Percentiles rank a stretch among this genome's conserved stretches.
phyloP scores from a whole-genome alignment of 92 coral and sea anemone species.

The Zoanthus sociatus region DNA sequence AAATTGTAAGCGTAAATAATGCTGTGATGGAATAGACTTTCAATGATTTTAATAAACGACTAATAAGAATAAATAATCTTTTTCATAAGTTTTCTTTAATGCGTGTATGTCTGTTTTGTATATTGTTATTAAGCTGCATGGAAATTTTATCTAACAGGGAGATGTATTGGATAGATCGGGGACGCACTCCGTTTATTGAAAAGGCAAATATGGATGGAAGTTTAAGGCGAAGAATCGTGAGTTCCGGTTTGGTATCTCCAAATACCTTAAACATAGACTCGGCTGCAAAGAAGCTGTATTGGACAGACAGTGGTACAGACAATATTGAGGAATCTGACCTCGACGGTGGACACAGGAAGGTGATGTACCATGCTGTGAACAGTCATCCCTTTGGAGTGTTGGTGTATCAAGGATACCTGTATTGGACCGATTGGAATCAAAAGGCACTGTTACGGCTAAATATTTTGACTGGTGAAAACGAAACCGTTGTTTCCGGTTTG shows the following conservation, averaged over 20 bases:
- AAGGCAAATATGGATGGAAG: conserved; percentile 56
- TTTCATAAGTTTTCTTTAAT: no score
- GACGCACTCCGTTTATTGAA: conserved; percentile 51
- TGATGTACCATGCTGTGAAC: background rate
- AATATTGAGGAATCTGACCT: conserved; percentile 34
- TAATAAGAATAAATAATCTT: no score
- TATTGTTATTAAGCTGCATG: no score
- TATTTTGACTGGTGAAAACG: background rate
- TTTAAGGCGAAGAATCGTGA: conserved; percentile 27
- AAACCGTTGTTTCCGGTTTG: conserved; percentile 19
- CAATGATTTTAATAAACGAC: no score
- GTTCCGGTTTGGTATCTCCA: conserved; percentile 16
- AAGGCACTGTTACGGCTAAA: conserved; percentile 28
- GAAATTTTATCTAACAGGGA: background rate
- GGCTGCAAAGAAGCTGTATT: conserved; percentile 30
- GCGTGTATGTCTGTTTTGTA: no score
- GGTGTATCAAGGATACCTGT: conserved; percentile 7
- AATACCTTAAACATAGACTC: conserved; percentile 18
- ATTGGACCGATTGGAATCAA: conserved; percentile 37
- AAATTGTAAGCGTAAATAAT: no score
- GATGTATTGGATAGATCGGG: conserved; percentile 71
- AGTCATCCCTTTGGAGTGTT: conserved; percentile 35
- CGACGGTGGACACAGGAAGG: conserved; percentile 21
- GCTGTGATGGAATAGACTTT: no score
- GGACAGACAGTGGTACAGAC: conserved; percentile 54